A percentile compares a stretch with the other conserved stretches of the same genome.
These are phyloP conservation scores for Stratiomys singularior DNA, from an alignment of 2,888 invertebrate species.

Conservation along the genomic window DNA sequence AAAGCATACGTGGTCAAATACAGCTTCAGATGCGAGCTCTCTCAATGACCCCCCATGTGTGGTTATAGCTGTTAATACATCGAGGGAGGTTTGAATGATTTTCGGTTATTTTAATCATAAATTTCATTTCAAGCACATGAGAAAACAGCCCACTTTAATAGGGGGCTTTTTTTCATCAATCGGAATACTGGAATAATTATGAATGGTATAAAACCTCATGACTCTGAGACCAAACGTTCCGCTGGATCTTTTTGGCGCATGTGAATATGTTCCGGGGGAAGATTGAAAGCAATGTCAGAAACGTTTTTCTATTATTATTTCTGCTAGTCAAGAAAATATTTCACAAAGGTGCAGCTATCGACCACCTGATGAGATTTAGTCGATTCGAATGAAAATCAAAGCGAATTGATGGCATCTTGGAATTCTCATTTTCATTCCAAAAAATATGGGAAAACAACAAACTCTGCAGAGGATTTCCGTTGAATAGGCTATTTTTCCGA, in stretches of 20 bases:
- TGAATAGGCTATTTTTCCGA: neutral
- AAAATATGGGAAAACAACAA: neutral
- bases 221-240: too few species aligned
- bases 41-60: slow-evolving; percentile 3
- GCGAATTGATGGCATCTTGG: slow-evolving; percentile 8
- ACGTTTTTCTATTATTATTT: too few species aligned
- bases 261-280: too few species aligned
- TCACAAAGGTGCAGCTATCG: too few species aligned
- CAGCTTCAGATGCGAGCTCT: slow-evolving; percentile 1
- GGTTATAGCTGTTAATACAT: slow-evolving; percentile 22
- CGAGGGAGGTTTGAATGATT: slow-evolving; percentile 1
- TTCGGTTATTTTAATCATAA: neutral
- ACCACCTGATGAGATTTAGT: slow-evolving; percentile 26
- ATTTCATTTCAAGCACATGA: neutral
- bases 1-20: neutral
- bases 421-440: neutral
- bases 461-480: neutral
- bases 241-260: too few species aligned
- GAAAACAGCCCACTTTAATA: too few species aligned
- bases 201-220: too few species aligned
- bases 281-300: too few species aligned
- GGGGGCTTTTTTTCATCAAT: too few species aligned
- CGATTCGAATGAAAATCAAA: slow-evolving; percentile 23
- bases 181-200: too few species aligned
- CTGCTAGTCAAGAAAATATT: too few species aligned